These are phyloP conservation scores for Drosophila subobscura DNA, from an alignment of 1,140 invertebrate species.

Conservation along the genomic window DNA sequence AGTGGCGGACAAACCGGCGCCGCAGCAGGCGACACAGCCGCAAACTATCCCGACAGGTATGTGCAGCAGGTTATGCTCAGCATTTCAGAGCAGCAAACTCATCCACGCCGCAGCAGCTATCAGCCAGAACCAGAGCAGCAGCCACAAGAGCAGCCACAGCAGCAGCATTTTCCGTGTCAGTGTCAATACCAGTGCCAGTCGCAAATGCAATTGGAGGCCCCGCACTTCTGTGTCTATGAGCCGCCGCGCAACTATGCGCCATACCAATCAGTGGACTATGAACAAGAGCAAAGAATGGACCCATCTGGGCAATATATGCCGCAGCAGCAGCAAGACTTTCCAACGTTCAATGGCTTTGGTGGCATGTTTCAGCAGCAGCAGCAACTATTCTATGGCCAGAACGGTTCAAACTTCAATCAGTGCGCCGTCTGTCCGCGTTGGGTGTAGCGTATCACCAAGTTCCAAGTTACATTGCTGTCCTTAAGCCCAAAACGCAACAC, in stretches of 20 bases:
- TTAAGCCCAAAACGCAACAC: neutral
- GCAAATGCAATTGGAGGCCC: slow-evolving; percentile 15
- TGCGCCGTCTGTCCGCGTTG: slow-evolving; percentile 51
- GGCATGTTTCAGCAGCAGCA: slow-evolving; percentile 29
- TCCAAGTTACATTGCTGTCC: slow-evolving; percentile 1
- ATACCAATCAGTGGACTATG: slow-evolving; percentile 12
- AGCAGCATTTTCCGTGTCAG: neutral
- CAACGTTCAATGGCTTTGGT: neutral
- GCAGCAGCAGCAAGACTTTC: neutral
- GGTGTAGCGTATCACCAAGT: slow-evolving; percentile 71
- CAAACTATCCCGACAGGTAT: slow-evolving; percentile 88
- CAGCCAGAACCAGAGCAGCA: slow-evolving; percentile 8
- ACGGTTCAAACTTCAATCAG: neutral
- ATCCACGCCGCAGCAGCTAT: slow-evolving; percentile 31
- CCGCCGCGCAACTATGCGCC: slow-evolving; percentile 3
- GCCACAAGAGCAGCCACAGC: slow-evolving; percentile 3
- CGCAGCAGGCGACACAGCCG: slow-evolving; percentile 20
- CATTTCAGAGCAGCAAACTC: slow-evolving; percentile 10
- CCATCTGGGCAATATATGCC: neutral
- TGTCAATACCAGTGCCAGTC: slow-evolving; percentile 29
- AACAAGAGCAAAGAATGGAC: slow-evolving; percentile 14
- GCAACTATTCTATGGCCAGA: slow-evolving; percentile 2
- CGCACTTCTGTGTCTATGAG: slow-evolving; percentile 1
- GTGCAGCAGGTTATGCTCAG: slow-evolving; percentile 32
- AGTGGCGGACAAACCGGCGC: slow-evolving; percentile 1